Conservation (phyloP, 1,140 invertebrate species). For the Sitobion miscanthi region DNA sequence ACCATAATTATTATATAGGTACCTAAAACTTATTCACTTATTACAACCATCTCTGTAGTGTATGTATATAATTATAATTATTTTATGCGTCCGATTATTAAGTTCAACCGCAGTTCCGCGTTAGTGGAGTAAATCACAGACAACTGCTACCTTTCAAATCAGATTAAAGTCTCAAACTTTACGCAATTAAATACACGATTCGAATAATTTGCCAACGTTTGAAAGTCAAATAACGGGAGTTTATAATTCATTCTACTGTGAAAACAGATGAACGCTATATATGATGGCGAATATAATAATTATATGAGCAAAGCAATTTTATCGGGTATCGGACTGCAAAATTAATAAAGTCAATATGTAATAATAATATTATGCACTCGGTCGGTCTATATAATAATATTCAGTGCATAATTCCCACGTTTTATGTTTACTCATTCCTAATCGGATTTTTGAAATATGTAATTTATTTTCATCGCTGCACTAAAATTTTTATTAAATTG, state of each 20-base stretch:
- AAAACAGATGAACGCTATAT: background rate
- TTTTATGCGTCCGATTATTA: background rate
- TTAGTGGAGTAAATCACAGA: background rate
- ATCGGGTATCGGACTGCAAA: background rate
- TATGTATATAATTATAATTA: background rate
- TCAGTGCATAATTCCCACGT: background rate
- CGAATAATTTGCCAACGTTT: background rate
- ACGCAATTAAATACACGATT: constrained; percentile 32
- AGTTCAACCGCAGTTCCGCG: background rate
- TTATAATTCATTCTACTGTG: background rate
- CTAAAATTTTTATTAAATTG: background rate
- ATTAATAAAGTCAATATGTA: background rate
- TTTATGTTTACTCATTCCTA: background rate
- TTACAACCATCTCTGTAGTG: background rate
- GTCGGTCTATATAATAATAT: background rate
- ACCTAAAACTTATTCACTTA: background rate
- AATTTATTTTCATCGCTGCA: background rate
- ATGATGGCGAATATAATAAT: background rate
- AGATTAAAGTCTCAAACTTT: constrained; percentile 31
- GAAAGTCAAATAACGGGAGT: constrained; percentile 25
- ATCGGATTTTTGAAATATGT: background rate
- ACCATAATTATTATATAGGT: background rate
- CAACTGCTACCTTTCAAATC: constrained; percentile 24
- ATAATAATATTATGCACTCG: no score
- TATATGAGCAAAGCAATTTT: background rate